phyloP scores from a whole-genome alignment of 2,888 invertebrate genomes.

The Ophioninae sp. region DNA sequence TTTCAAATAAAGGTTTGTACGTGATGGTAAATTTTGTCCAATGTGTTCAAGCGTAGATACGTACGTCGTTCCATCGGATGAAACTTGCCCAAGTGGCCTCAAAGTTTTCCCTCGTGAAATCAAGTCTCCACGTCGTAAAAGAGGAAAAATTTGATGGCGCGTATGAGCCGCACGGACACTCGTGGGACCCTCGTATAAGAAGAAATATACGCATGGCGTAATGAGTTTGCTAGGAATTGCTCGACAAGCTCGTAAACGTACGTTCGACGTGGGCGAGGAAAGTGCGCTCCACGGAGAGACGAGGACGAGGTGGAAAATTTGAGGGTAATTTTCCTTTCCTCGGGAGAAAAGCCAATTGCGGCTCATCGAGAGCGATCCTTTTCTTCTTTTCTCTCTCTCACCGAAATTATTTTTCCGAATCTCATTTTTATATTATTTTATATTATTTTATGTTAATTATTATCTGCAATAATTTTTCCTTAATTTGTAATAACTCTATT shows the following conservation, averaged over 20 bases:
- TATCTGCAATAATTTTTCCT: too few relatives aligned
- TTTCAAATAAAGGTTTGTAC: neutral
- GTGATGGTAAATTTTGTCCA: neutral
- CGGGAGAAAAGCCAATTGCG: slow-evolving; percentile 54
- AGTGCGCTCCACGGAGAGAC: slow-evolving; percentile 34
- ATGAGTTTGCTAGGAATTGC: slow-evolving; percentile 61
- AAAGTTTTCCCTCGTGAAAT: slow-evolving; percentile 61
- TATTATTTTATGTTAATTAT: too few relatives aligned
- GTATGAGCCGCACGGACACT: slow-evolving; percentile 31
- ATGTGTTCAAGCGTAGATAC: slow-evolving; percentile 5
- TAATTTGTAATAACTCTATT: too few relatives aligned
- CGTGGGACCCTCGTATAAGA: neutral
- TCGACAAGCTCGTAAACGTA: slow-evolving; percentile 58
- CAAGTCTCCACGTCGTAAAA: slow-evolving; percentile 58
- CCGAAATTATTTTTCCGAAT: too few relatives aligned
- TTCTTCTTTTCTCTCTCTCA: slow-evolving; percentile 32
- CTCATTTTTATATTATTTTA: too few relatives aligned
- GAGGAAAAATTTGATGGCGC: slow-evolving; percentile 58
- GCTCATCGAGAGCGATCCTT: slow-evolving; percentile 42
- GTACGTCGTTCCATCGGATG: slow-evolving; percentile 32
- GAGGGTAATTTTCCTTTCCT: slow-evolving; percentile 56
- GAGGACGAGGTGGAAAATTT: slow-evolving; percentile 21
- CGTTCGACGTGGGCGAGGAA: slow-evolving; percentile 53
- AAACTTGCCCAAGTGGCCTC: neutral
- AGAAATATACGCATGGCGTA: slow-evolving; percentile 32